Evolutionary conservation across 2,113 vertebrate species (phyloP), one percentile per base, ranked within the genome.

Genomic region (Anhinga anhinga): DNA sequence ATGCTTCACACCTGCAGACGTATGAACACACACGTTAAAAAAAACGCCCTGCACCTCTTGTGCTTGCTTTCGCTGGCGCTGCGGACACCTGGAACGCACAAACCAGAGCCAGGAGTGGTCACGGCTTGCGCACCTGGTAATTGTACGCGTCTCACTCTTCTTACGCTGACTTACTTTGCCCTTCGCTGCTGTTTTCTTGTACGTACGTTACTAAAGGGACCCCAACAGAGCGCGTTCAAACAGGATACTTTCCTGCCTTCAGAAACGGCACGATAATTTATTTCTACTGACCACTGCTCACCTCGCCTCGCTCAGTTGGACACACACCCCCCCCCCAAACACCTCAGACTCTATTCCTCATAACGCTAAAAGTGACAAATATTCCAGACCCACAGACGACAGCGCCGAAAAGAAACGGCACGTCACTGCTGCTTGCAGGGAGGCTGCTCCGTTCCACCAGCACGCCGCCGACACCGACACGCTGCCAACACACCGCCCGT

Each of bases 131-230:
- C 50, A 53, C 8, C 27, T 23, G 22, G 11, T 44, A 47, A 8
- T 14, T 12, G 9, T 1, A 15, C 1, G 3, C 4, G 22, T 23
- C n/a, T 52, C 7, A 7, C 30, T 14, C 15, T 30, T 40, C 38
- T 34, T 3, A 30, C 1, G 10, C 56, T 9, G 9, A 38, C 36
- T 38, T 27, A 9, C 45, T 44, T 65, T 45, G 21, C 40, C 32
- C 25, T 66, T 15, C 8, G 26, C 2, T 3, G 15, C 25, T 5
- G 9, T 15, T 44, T 63, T 13, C 16, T 25, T 25, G 27, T 2
- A 21, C 11, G 1, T 1, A 22, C 0, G 1, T 61, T 29, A 23
- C 12, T 5, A 16, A 55, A 12, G 7, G 6, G 10, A 30, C 20
- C 15, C 45, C 61, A 34, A 1, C 9, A 29, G 10, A 7, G 25